Conservation (phyloP, 2,797 vertebrate genomes). For the Epinephelus coioides region DNA sequence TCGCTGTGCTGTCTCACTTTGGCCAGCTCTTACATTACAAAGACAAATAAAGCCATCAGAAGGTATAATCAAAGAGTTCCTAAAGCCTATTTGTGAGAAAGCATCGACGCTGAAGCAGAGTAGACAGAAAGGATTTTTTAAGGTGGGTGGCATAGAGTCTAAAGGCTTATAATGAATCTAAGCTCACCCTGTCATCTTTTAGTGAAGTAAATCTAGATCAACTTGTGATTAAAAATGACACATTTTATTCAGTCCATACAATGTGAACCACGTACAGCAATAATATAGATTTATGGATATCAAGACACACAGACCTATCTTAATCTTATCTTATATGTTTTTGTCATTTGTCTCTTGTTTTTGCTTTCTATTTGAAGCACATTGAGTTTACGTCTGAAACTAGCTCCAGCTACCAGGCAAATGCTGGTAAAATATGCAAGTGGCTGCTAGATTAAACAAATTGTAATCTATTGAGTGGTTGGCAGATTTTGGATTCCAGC, state of each 20-base stretch:
- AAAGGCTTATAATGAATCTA: background rate
- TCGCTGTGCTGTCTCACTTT: conserved; percentile 13
- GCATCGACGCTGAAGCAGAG: background rate
- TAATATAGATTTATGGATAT: too few relatives aligned
- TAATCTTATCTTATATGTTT: background rate
- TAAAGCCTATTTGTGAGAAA: background rate
- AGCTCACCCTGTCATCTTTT: background rate
- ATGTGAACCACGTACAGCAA: too few relatives aligned
- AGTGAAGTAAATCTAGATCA: background rate
- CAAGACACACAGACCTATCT: background rate
- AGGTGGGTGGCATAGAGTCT: background rate
- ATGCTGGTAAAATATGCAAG: too few relatives aligned
- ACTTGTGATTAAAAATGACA: background rate
- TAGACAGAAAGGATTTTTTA: background rate
- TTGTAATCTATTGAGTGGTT: too few relatives aligned
- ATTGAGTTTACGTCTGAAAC: too few relatives aligned
- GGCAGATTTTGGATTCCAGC: too few relatives aligned
- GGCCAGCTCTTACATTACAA: conserved; percentile 16
- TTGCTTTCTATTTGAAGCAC: too few relatives aligned
- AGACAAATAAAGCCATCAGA: conserved; percentile 19
- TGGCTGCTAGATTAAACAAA: too few relatives aligned
- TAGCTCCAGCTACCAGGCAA: too few relatives aligned
- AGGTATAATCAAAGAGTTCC: conserved; percentile 20
- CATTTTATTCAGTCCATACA: background rate
- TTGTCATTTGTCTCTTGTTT: too few relatives aligned